Percentiles rank a stretch among this genome's conserved stretches.
phyloP scores from a whole-genome alignment of 1,140 invertebrate genomes.

The Drosophila bocki region DNA sequence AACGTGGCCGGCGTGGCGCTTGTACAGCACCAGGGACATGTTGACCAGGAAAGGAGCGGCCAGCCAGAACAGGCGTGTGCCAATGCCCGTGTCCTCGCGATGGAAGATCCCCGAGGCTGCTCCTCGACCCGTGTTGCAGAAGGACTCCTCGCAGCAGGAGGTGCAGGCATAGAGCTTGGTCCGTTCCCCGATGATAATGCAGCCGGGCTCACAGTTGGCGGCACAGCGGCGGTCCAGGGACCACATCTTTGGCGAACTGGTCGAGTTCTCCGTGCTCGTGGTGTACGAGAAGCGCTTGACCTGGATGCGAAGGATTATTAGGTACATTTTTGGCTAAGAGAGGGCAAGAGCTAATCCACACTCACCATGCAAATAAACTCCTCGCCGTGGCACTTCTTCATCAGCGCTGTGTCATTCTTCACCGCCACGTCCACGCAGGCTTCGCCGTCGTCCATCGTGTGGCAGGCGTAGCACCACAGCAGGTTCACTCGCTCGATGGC shows the following conservation, averaged over 20 bases:
- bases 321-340: not conserved
- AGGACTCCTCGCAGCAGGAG: constrained; percentile 91
- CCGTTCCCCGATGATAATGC: constrained; percentile 93
- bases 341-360: not conserved
- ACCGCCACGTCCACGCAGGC: constrained; percentile 88
- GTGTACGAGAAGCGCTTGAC: constrained; percentile 93
- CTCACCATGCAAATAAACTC: constrained; percentile 91
- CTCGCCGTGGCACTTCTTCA: constrained; percentile 91
- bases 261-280: constrained; percentile 92
- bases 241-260: constrained; percentile 91
- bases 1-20: constrained; percentile 49
- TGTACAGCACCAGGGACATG: constrained; percentile 71
- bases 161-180: constrained; percentile 94
- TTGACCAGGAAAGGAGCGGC: constrained; percentile 68
- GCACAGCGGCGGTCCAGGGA: constrained; percentile 92
- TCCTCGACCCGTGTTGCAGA: constrained; percentile 89
- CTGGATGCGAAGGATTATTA: constrained; percentile 84
- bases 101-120: constrained; percentile 69
- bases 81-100: constrained; percentile 79
- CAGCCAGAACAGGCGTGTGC: constrained; percentile 70
- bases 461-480: constrained; percentile 92
- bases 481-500: constrained; percentile 90
- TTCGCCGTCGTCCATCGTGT: constrained; percentile 89
- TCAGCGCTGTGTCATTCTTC: constrained; percentile 87
- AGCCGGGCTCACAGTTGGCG: constrained; percentile 92